phyloP scores from a whole-genome alignment of 2,797 vertebrate genomes.

The Vipera latastei region DNA sequence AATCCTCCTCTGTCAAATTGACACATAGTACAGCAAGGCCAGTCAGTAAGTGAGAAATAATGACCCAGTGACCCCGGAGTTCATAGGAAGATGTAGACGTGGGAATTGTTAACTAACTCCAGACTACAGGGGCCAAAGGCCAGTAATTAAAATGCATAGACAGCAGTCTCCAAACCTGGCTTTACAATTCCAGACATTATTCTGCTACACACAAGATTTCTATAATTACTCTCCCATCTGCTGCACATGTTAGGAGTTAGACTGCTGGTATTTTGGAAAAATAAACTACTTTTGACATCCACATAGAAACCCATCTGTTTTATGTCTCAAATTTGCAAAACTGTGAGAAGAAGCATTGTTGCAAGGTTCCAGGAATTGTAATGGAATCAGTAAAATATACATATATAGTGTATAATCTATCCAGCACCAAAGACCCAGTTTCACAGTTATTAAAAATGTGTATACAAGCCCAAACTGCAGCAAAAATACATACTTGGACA shows the following conservation, averaged over 20 bases:
- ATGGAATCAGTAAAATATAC: not conserved
- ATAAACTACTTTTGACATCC: not conserved
- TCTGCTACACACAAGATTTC: not conserved
- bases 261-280: not conserved
- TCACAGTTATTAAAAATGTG: not conserved
- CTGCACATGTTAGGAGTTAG: not conserved
- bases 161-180: not conserved
- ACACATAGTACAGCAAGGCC: not conserved
- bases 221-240: slow-evolving; percentile 2
- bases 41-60: not conserved
- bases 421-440: not conserved
- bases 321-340: not conserved
- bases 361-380: not conserved
- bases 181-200: not conserved
- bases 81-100: not conserved
- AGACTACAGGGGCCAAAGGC: not conserved
- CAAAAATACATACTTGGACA: not conserved
- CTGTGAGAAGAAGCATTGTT: not conserved
- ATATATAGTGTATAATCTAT: not conserved
- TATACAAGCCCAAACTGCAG: not conserved
- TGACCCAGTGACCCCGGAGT: not conserved
- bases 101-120: not conserved
- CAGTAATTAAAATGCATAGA: not conserved
- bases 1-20: slow-evolving; percentile 10
- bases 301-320: slow-evolving; percentile 21